Evolutionary conservation across 2,113 vertebrate species (phyloP).

Genomic region (Tympanuchus pallidicinctus): DNA sequence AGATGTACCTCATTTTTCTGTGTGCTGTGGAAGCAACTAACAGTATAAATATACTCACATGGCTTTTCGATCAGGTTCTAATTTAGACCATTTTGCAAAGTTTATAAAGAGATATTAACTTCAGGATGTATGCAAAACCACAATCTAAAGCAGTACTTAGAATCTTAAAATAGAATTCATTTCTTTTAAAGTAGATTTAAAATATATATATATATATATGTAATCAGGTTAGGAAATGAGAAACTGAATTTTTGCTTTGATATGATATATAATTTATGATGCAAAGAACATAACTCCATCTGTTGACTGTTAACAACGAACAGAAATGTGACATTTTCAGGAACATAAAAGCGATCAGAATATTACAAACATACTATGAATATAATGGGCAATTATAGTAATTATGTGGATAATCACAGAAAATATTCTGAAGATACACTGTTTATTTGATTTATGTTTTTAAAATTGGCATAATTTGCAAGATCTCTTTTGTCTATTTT

Average conservation of each 20-base stretch:
- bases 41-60: neutral
- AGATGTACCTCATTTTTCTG: neutral
- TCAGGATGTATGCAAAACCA: neutral
- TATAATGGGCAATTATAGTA: constrained; percentile 5
- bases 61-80: neutral
- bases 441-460: constrained; percentile 3
- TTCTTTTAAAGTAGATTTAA: neutral
- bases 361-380: constrained; percentile 8
- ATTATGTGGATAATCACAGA: constrained; percentile 11
- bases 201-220: too few relatives aligned
- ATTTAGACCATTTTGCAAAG: neutral
- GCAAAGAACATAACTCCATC: neutral
- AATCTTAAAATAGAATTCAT: neutral
- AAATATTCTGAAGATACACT: neutral
- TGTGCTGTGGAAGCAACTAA: neutral
- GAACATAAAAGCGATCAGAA: neutral
- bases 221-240: neutral
- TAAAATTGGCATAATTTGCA: constrained; percentile 10
- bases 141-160: neutral
- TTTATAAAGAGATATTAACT: neutral
- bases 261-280: neutral
- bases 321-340: constrained; percentile 20
- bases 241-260: neutral
- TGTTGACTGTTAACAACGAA: neutral
- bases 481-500: neutral